Base-by-base conservation (phyloP, 2,888 invertebrate species). In the Hyposoter didymator region DNA sequence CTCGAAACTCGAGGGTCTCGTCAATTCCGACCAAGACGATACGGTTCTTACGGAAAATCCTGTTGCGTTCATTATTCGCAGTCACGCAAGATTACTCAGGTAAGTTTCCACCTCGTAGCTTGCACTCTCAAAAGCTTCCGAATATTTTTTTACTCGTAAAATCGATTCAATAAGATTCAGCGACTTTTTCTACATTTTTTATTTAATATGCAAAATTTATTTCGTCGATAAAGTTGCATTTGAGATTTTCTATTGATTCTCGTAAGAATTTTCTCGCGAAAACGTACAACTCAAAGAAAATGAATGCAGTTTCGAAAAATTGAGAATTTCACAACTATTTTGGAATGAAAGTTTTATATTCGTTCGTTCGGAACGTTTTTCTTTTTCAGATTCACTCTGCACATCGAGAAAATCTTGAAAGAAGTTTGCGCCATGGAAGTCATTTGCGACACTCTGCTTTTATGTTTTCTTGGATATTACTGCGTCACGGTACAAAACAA, bases 381-480 rank as follows among this genome's bases (percentile, higher is more conserved):
- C 17, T 12, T n/a, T 88, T 22, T 22, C 8, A 75, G 75, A 75
- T 75, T 75, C 49, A 47, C 47, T n/a, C 19, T 12, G 5, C 73
- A 84, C 4, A 89, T 92, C 7, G 92, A 92, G 66, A 73, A 85
- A 3, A 86, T 90, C 62, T 84, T 93, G 22, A 89, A 89, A 32
- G 90, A 89, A 39, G 88, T 92, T 22, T 92, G 90, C 79, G 84
- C 92, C 12, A 89, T 91, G 17, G 93, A 93, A 87, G 84, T 93
- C 12, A 67, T 91, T 0, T 90, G 91, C 1, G 91, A 90, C 69
- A 92, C 91, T 2, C 22, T 92, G 64, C 90, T 92, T 17, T 91
- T 93, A 78, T 93, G 92, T 59, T 91, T 91, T 19, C 82, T 93
- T 2, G 92, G 90, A 76, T 93, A 91, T 84, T 90, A 90, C 81